Conservation (phyloP, 2,797 vertebrate species). For the Myotis myotis region DNA sequence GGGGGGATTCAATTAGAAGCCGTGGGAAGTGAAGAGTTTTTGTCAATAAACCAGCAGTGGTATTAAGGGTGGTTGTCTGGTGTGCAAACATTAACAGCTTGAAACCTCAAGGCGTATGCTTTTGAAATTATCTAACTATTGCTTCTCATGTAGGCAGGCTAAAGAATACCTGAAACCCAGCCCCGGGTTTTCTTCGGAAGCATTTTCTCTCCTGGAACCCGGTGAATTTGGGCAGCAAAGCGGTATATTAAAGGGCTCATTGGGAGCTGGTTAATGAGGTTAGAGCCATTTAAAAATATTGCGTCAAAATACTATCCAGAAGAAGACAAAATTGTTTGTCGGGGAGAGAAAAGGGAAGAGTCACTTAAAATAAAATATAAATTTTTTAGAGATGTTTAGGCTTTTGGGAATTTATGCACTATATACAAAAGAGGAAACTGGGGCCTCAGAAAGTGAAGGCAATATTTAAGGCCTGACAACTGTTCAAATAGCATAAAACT, state of each 20-base stretch:
- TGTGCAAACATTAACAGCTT: conserved; percentile 83
- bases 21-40: conserved; percentile 81
- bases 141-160: conserved; percentile 63
- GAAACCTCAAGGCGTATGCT: conserved; percentile 77
- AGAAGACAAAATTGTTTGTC: conserved; percentile 4
- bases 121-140: conserved; percentile 77
- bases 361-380: neutral
- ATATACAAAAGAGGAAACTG: neutral
- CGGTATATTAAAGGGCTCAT: neutral
- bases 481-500: neutral
- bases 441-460: neutral
- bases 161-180: conserved; percentile 66
- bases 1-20: conserved; percentile 83
- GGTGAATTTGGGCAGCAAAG: conserved; percentile 17
- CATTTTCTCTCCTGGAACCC: conserved; percentile 39
- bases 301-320: neutral
- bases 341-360: neutral
- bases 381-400: neutral
- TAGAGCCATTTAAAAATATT: neutral
- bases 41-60: conserved; percentile 83
- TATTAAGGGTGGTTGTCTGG: conserved; percentile 81
- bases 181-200: conserved; percentile 40
- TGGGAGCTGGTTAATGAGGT: conserved; percentile 45
- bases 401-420: neutral
- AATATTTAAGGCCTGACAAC: neutral